Conservation (phyloP, 1,140 invertebrate species). For the Anagrus nilaparvatae region DNA sequence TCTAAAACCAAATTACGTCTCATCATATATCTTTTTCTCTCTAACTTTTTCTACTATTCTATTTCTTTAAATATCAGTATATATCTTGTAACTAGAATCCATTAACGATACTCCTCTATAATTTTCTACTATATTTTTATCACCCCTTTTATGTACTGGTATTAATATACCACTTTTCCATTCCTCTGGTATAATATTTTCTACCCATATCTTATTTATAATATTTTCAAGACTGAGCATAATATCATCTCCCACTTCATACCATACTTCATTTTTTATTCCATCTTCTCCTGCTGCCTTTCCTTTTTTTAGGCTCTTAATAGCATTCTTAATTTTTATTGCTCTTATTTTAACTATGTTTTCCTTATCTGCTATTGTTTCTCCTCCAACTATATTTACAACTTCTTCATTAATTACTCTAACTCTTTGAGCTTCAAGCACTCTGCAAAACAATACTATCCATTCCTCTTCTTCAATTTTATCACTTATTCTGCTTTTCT, state of each 20-base stretch:
- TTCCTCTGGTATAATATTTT: slow-evolving; percentile 23
- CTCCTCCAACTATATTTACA: too few species aligned
- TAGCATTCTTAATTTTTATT: neutral
- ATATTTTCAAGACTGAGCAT: slow-evolving; percentile 19
- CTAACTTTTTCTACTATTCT: slow-evolving; percentile 3
- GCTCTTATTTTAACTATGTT: neutral
- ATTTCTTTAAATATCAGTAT: slow-evolving; percentile 4
- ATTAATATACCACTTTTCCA: slow-evolving; percentile 24
- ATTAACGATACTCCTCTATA: slow-evolving; percentile 7
- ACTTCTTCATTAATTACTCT: too few species aligned
- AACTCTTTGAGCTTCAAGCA: too few species aligned
- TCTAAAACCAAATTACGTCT: slow-evolving; percentile 9
- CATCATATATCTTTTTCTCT: neutral
- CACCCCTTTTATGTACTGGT: slow-evolving; percentile 3
- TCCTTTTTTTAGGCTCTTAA: slow-evolving; percentile 4
- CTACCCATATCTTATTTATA: slow-evolving; percentile 22
- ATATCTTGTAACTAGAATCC: neutral
- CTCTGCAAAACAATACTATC: too few species aligned
- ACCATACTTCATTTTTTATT: slow-evolving; percentile 23
- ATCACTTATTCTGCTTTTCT: too few species aligned
- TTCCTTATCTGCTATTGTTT: neutral
- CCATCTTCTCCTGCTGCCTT: slow-evolving; percentile 24
- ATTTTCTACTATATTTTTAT: neutral
- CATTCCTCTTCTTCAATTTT: too few species aligned
- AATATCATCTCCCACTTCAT: slow-evolving; percentile 11